Conservation (phyloP, 1,140 invertebrate species). For the Agrypnia vestita region DNA sequence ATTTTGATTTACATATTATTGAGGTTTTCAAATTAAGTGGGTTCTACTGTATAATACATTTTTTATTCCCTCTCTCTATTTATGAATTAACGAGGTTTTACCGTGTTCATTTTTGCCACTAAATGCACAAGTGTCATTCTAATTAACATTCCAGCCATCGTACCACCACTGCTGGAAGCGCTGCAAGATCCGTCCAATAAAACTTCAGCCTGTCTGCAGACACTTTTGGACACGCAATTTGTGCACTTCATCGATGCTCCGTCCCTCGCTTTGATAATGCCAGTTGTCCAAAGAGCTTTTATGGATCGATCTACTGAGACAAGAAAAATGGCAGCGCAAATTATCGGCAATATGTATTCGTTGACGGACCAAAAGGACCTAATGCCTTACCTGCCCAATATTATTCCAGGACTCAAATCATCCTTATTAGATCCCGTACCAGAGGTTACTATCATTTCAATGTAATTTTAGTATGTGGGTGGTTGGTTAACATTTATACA, state of each 20-base stretch:
- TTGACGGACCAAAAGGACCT: slow-evolving; percentile 99
- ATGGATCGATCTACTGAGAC: slow-evolving; percentile 98
- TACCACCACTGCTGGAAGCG: slow-evolving; percentile 92
- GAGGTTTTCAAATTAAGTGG: too few species aligned
- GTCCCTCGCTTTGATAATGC: slow-evolving; percentile 98
- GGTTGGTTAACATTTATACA: background rate
- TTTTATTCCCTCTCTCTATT: too few species aligned
- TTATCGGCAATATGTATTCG: slow-evolving; percentile 99
- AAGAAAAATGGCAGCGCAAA: slow-evolving; percentile 98
- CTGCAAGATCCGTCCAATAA: slow-evolving; percentile 97
- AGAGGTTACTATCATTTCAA: slow-evolving; percentile 77
- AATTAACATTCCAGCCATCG: slow-evolving; percentile 80
- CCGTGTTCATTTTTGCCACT: too few species aligned
- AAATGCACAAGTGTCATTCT: background rate
- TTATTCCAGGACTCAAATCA: slow-evolving; percentile 97
- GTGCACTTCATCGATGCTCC: slow-evolving; percentile 99
- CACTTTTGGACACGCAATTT: slow-evolving; percentile 96
- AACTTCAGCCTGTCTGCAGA: slow-evolving; percentile 93
- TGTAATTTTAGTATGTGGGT: background rate
- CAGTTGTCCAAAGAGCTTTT: slow-evolving; percentile 97
- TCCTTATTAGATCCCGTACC: slow-evolving; percentile 98
- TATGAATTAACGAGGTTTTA: too few species aligned
- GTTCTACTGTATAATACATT: too few species aligned
- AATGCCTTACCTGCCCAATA: slow-evolving; percentile 95
- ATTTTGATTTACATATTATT: too few species aligned